Conservation (phyloP, 2,113 vertebrate species). For the Microtus montanus region DNA sequence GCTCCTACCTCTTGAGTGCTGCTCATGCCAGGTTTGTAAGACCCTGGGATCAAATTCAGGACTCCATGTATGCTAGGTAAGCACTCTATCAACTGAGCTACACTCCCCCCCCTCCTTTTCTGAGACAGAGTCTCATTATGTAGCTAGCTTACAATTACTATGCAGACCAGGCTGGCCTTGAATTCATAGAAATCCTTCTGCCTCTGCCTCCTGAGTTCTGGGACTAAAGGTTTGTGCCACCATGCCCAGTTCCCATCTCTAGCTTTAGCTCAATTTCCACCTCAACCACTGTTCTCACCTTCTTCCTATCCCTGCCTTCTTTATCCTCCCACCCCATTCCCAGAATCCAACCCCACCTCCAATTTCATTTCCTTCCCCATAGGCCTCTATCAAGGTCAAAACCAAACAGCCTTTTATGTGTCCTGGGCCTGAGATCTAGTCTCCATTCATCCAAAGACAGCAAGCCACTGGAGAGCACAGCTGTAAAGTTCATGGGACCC, state of each 20-base stretch:
- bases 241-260: neutral
- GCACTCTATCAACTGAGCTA: neutral
- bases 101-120: neutral
- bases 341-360: too few species aligned
- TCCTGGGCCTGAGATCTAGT: neutral
- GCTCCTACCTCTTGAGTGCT: neutral
- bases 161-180: neutral
- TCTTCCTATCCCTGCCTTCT: neutral
- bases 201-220: neutral
- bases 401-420: neutral
- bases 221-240: neutral
- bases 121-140: neutral
- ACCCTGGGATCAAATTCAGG: neutral
- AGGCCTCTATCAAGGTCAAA: neutral
- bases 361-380: rapidly evolving
- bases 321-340: neutral
- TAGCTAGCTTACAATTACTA: neutral
- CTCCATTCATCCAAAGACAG: neutral
- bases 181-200: neutral
- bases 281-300: neutral
- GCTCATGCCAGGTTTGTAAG: neutral
- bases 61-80: neutral
- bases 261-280: too few species aligned
- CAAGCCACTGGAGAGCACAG: neutral
- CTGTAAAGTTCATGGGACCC: neutral